Evolutionary conservation across 1,140 invertebrate species (phyloP).

Genomic region (Drosophila sp.): DNA sequence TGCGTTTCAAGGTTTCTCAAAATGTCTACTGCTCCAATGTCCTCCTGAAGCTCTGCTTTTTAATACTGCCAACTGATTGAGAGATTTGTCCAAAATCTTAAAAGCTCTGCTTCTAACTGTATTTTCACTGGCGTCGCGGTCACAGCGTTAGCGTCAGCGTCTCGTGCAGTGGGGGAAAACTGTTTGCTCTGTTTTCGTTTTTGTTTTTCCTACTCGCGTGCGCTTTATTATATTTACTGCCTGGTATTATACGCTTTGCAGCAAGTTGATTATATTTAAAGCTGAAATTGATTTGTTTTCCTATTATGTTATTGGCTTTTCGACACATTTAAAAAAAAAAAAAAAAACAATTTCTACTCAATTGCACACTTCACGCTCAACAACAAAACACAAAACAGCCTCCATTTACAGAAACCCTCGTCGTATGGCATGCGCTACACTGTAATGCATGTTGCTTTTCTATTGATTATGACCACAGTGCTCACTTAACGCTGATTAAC

Average conservation of each 20-base stretch:
- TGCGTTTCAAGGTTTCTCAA: slow-evolving; percentile 63
- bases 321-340: slow-evolving; percentile 62
- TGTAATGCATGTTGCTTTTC: slow-evolving; percentile 2
- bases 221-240: slow-evolving; percentile 26
- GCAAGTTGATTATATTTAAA: slow-evolving; percentile 20
- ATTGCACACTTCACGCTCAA: slow-evolving; percentile 78
- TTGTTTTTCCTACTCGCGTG: slow-evolving; percentile 40
- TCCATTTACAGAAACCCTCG: slow-evolving; percentile 78
- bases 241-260: slow-evolving; percentile 18
- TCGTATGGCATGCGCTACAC: slow-evolving; percentile 53
- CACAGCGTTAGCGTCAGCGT: slow-evolving; percentile 11
- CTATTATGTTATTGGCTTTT: slow-evolving; percentile 43
- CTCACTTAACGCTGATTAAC: neutral
- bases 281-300: slow-evolving; percentile 51
- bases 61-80: slow-evolving; percentile 31
- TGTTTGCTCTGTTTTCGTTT: slow-evolving; percentile 49
- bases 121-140: slow-evolving; percentile 46
- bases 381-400: slow-evolving; percentile 78
- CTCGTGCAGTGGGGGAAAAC: slow-evolving; percentile 32
- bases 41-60: slow-evolving; percentile 26
- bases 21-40: slow-evolving; percentile 25
- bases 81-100: slow-evolving; percentile 1
- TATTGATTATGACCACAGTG: neutral
- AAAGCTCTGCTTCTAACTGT: slow-evolving; percentile 28
- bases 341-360: slow-evolving; percentile 59